phyloP scores from a whole-genome alignment of 2,888 invertebrate species.

The Ormyrus pomaceus region DNA sequence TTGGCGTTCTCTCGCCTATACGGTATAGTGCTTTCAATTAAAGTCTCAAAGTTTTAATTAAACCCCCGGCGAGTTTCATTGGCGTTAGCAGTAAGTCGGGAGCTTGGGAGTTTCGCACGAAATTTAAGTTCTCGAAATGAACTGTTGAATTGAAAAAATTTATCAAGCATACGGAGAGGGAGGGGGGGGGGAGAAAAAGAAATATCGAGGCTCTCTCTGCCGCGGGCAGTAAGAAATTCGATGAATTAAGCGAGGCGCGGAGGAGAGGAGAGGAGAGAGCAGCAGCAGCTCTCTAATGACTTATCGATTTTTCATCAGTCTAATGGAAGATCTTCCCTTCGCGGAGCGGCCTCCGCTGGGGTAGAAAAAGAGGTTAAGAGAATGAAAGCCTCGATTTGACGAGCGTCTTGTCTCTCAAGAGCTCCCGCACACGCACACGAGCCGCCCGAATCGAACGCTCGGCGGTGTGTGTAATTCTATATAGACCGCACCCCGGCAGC shows the following conservation, averaged over 20 bases:
- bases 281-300: conserved; percentile 45
- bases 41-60: conserved; percentile 64
- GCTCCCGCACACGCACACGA: conserved; percentile 13
- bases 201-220: neutral
- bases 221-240: conserved; percentile 43
- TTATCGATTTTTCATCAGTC: conserved; percentile 58
- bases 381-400: conserved; percentile 50
- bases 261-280: no score
- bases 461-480: neutral
- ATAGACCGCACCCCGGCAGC: conserved; percentile 26
- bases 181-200: neutral
- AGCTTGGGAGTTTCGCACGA: conserved; percentile 33
- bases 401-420: conserved; percentile 34
- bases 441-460: neutral
- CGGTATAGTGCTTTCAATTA: conserved; percentile 62
- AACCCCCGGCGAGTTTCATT: conserved; percentile 53
- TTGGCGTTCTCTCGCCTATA: conserved; percentile 58
- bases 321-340: conserved; percentile 53
- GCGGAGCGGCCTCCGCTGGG: neutral
- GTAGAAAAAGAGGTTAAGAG: conserved; percentile 52
- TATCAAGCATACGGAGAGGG: conserved; percentile 2
- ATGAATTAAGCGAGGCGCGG: conserved; percentile 32
- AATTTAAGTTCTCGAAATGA: conserved; percentile 52
- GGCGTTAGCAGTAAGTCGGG: conserved; percentile 42
- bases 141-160: conserved; percentile 50